Percentiles rank a stretch among this genome's conserved stretches.
These are phyloP conservation scores for Bombus terrestris DNA, from an alignment of 1,140 invertebrate species.

Conservation along the genomic window DNA sequence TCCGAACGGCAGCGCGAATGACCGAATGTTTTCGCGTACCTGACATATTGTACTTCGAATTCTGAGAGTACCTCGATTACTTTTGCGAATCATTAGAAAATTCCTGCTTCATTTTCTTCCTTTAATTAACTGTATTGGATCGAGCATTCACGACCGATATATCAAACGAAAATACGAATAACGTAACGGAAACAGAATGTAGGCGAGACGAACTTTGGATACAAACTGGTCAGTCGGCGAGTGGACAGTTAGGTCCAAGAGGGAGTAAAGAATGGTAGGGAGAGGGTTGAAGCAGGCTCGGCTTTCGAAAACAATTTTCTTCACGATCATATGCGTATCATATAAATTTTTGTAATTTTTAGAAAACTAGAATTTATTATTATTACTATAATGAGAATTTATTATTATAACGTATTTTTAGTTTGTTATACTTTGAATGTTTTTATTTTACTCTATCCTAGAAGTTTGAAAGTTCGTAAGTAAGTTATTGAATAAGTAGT, in stretches of 20 bases:
- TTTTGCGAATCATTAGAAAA: not conserved
- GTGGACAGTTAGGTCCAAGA: slow-evolving; percentile 53
- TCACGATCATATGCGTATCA: too few relatives aligned
- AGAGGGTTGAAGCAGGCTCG: slow-evolving; percentile 48
- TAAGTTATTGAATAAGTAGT: too few relatives aligned
- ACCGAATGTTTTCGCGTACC: slow-evolving; percentile 39
- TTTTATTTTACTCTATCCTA: too few relatives aligned
- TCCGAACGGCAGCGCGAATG: slow-evolving; percentile 27
- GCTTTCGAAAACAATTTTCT: slow-evolving; percentile 14
- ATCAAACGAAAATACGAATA: not conserved
- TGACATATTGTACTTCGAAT: slow-evolving; percentile 51
- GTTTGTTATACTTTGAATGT: too few relatives aligned
- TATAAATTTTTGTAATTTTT: too few relatives aligned
- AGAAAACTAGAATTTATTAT: not conserved
- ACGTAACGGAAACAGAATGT: not conserved
- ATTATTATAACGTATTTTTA: not conserved
- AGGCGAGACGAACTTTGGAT: slow-evolving; percentile 41
- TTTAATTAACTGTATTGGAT: too few relatives aligned
- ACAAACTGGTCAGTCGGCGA: slow-evolving; percentile 52
- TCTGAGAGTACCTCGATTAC: not conserved
- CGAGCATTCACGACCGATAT: too few relatives aligned
- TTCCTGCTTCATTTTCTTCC: not conserved
- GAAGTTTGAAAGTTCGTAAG: not conserved
- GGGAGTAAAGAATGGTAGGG: slow-evolving; percentile 51
- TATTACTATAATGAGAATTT: too few relatives aligned